A percentile compares a stretch with the other conserved stretches of the same genome.
These are phyloP conservation scores for Ctenicera cuprea DNA, from an alignment of 2,888 invertebrate genomes.

Conservation along the genomic window DNA sequence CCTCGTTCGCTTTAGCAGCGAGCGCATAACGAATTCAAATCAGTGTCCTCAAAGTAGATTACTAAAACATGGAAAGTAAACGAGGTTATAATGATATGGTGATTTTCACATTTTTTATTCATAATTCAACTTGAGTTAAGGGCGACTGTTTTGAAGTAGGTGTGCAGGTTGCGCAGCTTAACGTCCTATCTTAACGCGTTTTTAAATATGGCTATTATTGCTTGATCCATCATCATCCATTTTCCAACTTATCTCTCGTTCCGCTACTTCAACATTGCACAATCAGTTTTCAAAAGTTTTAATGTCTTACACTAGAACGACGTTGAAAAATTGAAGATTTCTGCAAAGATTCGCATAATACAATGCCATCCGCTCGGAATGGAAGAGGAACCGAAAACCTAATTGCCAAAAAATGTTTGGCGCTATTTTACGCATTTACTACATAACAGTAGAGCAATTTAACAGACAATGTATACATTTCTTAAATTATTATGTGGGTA, in stretches of 20 bases:
- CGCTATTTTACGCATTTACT: too few relatives aligned
- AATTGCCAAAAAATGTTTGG: too few relatives aligned
- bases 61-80: slow-evolving; percentile 59
- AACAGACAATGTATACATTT: too few relatives aligned
- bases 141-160: slow-evolving; percentile 7
- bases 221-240: slow-evolving; percentile 57
- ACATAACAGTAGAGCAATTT: too few relatives aligned
- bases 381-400: neutral
- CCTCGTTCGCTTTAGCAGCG: slow-evolving; percentile 16
- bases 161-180: slow-evolving; percentile 22
- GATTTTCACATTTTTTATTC: slow-evolving; percentile 42
- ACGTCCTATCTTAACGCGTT: slow-evolving; percentile 50
- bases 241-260: slow-evolving; percentile 45
- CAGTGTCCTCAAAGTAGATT: slow-evolving; percentile 37
- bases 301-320: slow-evolving; percentile 31
- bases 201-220: slow-evolving; percentile 57
- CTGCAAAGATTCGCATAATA: slow-evolving; percentile 9
- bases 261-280: slow-evolving; percentile 43
- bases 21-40: slow-evolving; percentile 40
- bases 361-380: neutral
- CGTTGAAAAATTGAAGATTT: slow-evolving; percentile 41
- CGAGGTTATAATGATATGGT: slow-evolving; percentile 56
- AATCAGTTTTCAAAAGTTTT: slow-evolving; percentile 45
- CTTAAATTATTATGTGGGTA: too few relatives aligned
- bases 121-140: slow-evolving; percentile 19